Evolutionary conservation across 2,888 invertebrate genomes (phyloP).

Genomic region (Drosophila multiciliata): DNA sequence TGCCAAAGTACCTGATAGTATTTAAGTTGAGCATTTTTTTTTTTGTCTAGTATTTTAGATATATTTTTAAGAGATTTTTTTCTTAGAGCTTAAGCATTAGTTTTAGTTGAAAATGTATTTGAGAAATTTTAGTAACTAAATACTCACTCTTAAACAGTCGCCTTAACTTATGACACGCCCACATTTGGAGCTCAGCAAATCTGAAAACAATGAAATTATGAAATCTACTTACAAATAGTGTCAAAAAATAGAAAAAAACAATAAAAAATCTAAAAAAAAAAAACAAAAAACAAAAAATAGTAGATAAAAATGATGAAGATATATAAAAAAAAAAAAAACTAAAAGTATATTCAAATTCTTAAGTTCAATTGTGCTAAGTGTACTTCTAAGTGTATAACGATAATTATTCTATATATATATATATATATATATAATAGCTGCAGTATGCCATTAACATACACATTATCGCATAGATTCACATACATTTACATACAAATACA

Average conservation of each 20-base stretch:
- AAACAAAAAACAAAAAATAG: background rate
- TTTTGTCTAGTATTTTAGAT: slow-evolving; percentile 24
- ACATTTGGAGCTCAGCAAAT: slow-evolving; percentile 50
- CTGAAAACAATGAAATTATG: background rate
- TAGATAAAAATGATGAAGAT: background rate
- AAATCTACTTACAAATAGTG: background rate
- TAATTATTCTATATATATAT: slow-evolving; percentile 48
- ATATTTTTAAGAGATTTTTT: slow-evolving; percentile 22
- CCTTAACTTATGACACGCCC: slow-evolving; percentile 74
- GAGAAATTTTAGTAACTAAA: slow-evolving; percentile 41
- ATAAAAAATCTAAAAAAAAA: slow-evolving; percentile 14
- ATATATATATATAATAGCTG: slow-evolving; percentile 57
- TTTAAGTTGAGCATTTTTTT: slow-evolving; percentile 62
- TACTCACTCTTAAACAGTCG: slow-evolving; percentile 57
- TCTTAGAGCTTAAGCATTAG: slow-evolving; percentile 17
- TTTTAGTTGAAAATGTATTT: slow-evolving; percentile 11
- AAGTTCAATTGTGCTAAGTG: slow-evolving; percentile 73
- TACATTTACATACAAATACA: slow-evolving; percentile 16
- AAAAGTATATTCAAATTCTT: slow-evolving; percentile 31
- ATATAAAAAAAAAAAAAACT: slow-evolving; percentile 1
- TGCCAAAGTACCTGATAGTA: slow-evolving; percentile 84
- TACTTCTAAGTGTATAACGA: slow-evolving; percentile 73
- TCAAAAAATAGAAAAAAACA: background rate
- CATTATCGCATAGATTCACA: slow-evolving; percentile 25
- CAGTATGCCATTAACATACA: slow-evolving; percentile 58